phyloP scores from a whole-genome alignment of 2,113 vertebrate species.

The Thinocorus orbignyianus region DNA sequence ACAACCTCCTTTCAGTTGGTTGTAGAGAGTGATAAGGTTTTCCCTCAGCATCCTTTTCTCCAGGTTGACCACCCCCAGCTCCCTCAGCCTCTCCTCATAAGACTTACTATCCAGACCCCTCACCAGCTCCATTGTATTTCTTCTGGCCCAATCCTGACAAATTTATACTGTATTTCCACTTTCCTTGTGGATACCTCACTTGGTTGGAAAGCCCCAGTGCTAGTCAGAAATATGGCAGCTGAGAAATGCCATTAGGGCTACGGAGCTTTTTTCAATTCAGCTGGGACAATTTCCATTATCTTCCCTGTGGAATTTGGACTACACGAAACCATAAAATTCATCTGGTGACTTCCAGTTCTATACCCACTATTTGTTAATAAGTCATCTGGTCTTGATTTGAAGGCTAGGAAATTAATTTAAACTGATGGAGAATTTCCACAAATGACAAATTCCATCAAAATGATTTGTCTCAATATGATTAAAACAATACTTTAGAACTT shows the following conservation, averaged over 20 bases:
- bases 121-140: neutral
- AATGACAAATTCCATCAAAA: conserved; percentile 25
- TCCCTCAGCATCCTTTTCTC: too few species aligned
- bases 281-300: neutral
- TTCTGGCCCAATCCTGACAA: neutral
- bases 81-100: too few species aligned
- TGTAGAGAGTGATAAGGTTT: too few species aligned
- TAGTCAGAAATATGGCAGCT: neutral
- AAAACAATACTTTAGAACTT: neutral
- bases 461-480: neutral
- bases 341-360: neutral
- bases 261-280: neutral
- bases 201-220: neutral
- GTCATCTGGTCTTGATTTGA: conserved; percentile 13
- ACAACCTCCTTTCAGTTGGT: too few species aligned
- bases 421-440: neutral
- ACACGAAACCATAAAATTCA: neutral
- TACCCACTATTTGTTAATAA: neutral
- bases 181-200: neutral
- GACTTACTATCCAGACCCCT: too few species aligned
- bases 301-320: neutral
- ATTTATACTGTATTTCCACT: neutral
- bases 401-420: neutral
- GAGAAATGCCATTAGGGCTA: neutral
- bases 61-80: too few species aligned